Evolutionary conservation across 1,140 invertebrate genomes (phyloP).

Genomic region (Tetranychus urticae): DNA sequence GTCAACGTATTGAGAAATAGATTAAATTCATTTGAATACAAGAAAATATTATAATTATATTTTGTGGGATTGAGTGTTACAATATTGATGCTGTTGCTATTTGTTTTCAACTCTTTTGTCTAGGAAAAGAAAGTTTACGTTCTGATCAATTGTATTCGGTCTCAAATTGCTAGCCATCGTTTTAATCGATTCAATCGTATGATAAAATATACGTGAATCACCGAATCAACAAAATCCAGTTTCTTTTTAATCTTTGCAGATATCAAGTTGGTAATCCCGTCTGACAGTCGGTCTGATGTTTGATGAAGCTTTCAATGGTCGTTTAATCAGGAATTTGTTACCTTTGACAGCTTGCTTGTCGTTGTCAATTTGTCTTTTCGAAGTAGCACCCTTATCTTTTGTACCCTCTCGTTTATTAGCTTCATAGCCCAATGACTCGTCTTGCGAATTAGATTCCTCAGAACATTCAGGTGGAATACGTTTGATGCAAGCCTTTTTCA

Average conservation of each 20-base stretch:
- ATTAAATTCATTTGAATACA: too few species aligned
- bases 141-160: conserved; percentile 29
- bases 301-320: conserved; percentile 7
- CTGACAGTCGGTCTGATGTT: conserved; percentile 37
- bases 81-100: too few species aligned
- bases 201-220: conserved; percentile 86
- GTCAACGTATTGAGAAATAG: too few species aligned
- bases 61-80: too few species aligned
- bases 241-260: conserved; percentile 99
- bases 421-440: too few species aligned
- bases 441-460: too few species aligned
- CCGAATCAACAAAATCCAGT: conserved; percentile 99
- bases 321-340: background rate
- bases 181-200: conserved; percentile 92
- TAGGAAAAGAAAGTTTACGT: too few species aligned
- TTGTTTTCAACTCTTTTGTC: too few species aligned
- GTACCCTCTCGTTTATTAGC: background rate
- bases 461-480: too few species aligned
- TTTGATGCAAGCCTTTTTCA: too few species aligned
- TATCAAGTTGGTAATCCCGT: conserved; percentile 99
- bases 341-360: conserved; percentile 24
- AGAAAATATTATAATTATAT: too few species aligned
- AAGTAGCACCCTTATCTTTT: conserved; percentile 59
- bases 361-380: conserved; percentile 69
- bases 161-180: conserved; percentile 79